Evolutionary conservation across 2,888 invertebrate genomes (phyloP).

Genomic region (Monopis laevigella): DNA sequence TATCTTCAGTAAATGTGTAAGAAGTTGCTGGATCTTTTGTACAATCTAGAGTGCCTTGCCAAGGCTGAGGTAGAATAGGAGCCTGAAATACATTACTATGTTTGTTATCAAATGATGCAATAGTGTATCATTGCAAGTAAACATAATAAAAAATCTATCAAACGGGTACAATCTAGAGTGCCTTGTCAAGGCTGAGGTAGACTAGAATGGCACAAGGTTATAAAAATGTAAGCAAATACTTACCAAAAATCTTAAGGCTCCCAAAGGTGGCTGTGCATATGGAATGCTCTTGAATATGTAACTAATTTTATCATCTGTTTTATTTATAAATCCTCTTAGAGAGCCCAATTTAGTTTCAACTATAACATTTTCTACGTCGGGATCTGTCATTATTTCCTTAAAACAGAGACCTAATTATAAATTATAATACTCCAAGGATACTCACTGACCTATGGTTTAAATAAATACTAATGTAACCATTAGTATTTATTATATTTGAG

Average conservation of each 20-base stretch:
- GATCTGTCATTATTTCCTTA: no score
- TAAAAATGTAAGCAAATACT: no score
- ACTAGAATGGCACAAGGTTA: no score
- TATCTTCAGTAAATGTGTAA: slow-evolving; percentile 15
- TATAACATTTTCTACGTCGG: slow-evolving; percentile 18
- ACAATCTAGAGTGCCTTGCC: slow-evolving; percentile 38
- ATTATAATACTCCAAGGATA: no score
- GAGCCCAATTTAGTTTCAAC: slow-evolving; percentile 37
- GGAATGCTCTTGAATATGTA: slow-evolving; percentile 48
- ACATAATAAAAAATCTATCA: no score
- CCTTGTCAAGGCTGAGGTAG: no score
- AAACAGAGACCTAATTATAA: no score
- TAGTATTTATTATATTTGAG: no score
- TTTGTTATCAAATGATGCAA: not conserved
- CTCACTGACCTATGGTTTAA: no score
- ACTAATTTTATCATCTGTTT: slow-evolving; percentile 28
- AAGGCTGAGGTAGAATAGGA: slow-evolving; percentile 34
- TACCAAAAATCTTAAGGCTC: slow-evolving; percentile 43
- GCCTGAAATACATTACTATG: slow-evolving; percentile 32
- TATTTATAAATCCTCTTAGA: slow-evolving; percentile 37
- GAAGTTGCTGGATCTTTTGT: slow-evolving; percentile 34
- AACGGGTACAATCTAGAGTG: no score
- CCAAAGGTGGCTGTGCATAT: slow-evolving; percentile 48
- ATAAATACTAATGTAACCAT: not conserved
- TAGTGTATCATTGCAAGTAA: no score